Evolutionary conservation across 1,140 invertebrate species (phyloP), one percentile per base, ranked within the genome.

Genomic region (Drosophila virilis): DNA sequence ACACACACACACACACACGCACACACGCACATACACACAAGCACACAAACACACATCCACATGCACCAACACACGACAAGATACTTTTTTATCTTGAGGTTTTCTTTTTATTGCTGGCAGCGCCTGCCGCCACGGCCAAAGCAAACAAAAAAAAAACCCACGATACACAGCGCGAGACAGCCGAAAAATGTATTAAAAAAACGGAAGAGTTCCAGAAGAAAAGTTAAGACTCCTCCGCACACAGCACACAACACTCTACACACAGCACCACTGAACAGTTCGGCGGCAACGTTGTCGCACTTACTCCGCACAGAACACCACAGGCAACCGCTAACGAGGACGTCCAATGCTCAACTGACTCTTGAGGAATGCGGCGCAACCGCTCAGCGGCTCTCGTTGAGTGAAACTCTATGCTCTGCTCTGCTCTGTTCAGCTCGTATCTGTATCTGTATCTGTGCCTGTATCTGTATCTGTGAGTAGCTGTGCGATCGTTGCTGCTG

Each of bases 271-370:
- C 13, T 35, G 33, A 45, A 33, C 43, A 66, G 43, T 64, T 42
- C 12, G 45, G 32, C 61, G 35, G 33, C 59, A 51, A 8, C 67
- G 37, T 33, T 46, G 51, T 22, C 28, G 50, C 78, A 86, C 82
- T 88, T 86, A 88, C 80, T 88, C 81, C 83, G 84, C 84, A 80
- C 84, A 69, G 67, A 79, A 88, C 73, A 89, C 73, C 68, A 74
- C 72, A 83, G 83, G 69, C 82, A 91, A 91, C 89, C 89, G 89
- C 74, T 88, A 86, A 84, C 88, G 88, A 90, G 88, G 86, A 91
- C 86, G 88, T 91, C 80, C 89, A 91, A 91, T 79, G 72, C 88
- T 91, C 89, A 85, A 91, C 88, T 91, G 78, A 91, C 69, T 88
- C 54, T 66, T 72, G 67, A 76, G 66, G 83, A 82, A 79, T 85